phyloP scores from a whole-genome alignment of 2,797 vertebrate species.

The Rhynchonycteris naso region DNA sequence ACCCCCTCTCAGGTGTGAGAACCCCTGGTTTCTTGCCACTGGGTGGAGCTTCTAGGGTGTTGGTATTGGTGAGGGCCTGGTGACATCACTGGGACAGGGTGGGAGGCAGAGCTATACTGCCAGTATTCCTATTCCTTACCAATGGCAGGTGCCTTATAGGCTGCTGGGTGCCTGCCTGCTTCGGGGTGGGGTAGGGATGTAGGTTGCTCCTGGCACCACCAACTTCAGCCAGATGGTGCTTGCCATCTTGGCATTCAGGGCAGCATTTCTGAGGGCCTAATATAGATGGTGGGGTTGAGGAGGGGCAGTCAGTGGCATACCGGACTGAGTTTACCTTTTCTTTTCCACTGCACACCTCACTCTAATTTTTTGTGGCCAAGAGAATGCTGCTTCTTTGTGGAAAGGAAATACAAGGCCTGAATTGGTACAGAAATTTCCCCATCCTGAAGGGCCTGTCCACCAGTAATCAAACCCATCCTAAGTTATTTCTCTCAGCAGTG shows the following conservation, averaged over 20 bases:
- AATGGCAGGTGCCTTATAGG: conserved; percentile 51
- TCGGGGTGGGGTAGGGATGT: not conserved
- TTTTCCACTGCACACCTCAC: not conserved
- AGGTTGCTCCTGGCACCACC: conserved; percentile 16
- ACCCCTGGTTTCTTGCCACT: not conserved
- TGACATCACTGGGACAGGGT: not conserved
- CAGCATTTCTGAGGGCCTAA: not conserved
- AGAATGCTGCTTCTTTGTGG: not conserved
- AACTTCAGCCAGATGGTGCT: not conserved
- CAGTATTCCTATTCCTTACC: not conserved
- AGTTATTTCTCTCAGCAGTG: not conserved
- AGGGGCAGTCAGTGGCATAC: not conserved
- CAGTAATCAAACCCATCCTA: not conserved
- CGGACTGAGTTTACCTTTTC: not conserved
- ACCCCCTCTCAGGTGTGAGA: rapidly evolving
- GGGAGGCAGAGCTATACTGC: not conserved
- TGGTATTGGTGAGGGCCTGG: not conserved
- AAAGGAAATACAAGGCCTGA: not conserved
- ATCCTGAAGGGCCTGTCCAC: not conserved
- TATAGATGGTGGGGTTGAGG: not conserved
- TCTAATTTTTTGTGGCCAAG: not conserved
- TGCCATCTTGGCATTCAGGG: conserved; percentile 3
- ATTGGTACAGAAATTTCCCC: not conserved
- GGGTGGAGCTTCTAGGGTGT: conserved; percentile 52
- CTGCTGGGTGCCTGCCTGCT: conserved; percentile 44